phyloP scores from a whole-genome alignment of 2,113 vertebrate species.

The Peromyscus californicus region DNA sequence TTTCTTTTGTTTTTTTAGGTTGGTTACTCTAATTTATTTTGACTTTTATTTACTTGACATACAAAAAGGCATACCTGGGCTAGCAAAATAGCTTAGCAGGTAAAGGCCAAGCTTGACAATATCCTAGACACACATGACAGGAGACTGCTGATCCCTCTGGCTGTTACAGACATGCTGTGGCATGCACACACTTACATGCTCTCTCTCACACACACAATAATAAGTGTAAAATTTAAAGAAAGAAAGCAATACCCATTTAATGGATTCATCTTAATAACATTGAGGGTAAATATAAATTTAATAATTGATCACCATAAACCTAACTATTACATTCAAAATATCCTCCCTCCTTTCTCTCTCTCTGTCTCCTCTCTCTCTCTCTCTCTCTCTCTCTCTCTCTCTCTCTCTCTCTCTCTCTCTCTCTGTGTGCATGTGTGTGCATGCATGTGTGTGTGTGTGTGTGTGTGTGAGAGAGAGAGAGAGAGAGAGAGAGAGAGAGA shows the following conservation, averaged over 20 bases:
- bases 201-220: background rate
- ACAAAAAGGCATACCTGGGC: background rate
- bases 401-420: background rate
- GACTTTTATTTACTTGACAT: background rate
- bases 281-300: background rate
- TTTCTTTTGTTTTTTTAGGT: background rate
- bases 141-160: background rate
- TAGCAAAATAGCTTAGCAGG: background rate
- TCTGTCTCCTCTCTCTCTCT: background rate
- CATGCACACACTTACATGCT: no score
- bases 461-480: no score
- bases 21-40: background rate
- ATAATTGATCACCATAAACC: background rate
- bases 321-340: background rate
- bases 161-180: background rate
- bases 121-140: background rate
- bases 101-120: background rate
- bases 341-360: background rate
- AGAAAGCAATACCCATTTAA: background rate
- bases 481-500: no score
- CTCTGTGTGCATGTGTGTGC: no score
- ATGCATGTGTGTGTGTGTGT: no score
- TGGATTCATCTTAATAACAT: background rate
- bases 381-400: background rate
- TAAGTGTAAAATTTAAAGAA: background rate